Evolutionary conservation across 2,113 vertebrate species (phyloP).

Genomic region (Cyrtonyx montezumae): DNA sequence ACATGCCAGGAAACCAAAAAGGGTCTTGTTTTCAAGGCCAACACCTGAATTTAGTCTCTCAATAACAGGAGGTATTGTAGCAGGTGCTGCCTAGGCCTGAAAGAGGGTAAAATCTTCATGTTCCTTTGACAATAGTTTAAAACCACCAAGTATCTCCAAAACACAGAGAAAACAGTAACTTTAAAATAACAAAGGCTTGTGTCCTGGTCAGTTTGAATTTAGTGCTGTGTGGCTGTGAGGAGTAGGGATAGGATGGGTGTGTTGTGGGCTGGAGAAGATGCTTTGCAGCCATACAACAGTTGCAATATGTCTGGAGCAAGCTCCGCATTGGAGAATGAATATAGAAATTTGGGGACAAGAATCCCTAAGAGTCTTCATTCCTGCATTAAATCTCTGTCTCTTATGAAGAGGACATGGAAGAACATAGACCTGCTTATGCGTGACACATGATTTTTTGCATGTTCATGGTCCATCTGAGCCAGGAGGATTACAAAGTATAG

Average conservation of each 20-base stretch:
- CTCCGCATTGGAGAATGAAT: accelerated
- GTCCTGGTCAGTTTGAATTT: not conserved
- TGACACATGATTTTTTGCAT: not conserved
- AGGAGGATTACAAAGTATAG: not conserved
- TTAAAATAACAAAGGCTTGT: not conserved
- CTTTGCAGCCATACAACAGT: not conserved
- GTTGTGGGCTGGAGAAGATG: not conserved
- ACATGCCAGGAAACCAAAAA: not conserved
- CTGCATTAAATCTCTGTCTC: not conserved
- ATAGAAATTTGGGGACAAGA: not conserved
- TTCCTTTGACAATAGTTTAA: not conserved
- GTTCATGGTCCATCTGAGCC: not conserved
- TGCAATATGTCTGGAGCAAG: not conserved
- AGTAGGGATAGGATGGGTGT: not conserved
- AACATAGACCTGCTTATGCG: not conserved
- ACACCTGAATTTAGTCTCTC: not conserved
- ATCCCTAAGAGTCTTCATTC: not conserved
- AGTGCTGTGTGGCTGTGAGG: not conserved
- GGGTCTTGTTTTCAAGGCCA: not conserved
- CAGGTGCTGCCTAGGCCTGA: not conserved
- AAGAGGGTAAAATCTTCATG: not conserved
- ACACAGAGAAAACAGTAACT: not conserved
- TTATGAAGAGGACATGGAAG: not conserved
- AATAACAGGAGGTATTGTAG: constrained; percentile 7
- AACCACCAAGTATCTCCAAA: not conserved